Evolutionary conservation across 2,888 invertebrate species (phyloP).

Genomic region (Nycteola revayana): DNA sequence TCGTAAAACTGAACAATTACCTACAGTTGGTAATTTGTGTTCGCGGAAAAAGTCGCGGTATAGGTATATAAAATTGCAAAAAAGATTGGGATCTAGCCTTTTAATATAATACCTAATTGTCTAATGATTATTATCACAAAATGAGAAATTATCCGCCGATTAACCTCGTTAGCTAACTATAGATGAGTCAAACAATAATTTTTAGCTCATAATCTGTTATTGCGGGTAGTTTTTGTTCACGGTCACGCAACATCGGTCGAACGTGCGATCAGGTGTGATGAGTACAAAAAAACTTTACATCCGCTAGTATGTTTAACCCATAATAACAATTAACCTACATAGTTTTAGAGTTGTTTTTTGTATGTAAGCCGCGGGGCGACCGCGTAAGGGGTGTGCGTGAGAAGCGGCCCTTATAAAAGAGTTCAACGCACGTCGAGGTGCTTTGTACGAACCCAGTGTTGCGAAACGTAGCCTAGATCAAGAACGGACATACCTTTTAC

Average conservation of each 20-base stretch:
- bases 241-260: slow-evolving; percentile 56
- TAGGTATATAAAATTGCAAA: too few species aligned
- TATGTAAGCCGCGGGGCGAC: slow-evolving; percentile 23
- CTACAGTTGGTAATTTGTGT: too few species aligned
- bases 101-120: too few species aligned
- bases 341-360: slow-evolving; percentile 47
- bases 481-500: slow-evolving; percentile 38
- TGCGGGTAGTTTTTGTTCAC: slow-evolving; percentile 40
- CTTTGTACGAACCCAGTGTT: slow-evolving; percentile 61
- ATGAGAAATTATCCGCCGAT: too few species aligned
- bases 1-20: too few species aligned
- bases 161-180: too few species aligned
- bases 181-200: slow-evolving; percentile 11
- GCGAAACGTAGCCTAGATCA: slow-evolving; percentile 57
- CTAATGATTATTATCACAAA: too few species aligned
- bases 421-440: slow-evolving; percentile 74
- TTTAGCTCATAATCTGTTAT: slow-evolving; percentile 12
- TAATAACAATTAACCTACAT: slow-evolving; percentile 47
- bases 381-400: slow-evolving; percentile 51
- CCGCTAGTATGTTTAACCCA: slow-evolving; percentile 48
- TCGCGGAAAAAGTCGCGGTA: too few species aligned
- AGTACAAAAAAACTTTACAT: slow-evolving; percentile 53
- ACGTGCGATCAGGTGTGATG: slow-evolving; percentile 42
- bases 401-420: slow-evolving; percentile 76
- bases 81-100: too few species aligned